phyloP scores from a whole-genome alignment of 2,113 vertebrate species.

The Dicerorhinus sumatrensis region DNA sequence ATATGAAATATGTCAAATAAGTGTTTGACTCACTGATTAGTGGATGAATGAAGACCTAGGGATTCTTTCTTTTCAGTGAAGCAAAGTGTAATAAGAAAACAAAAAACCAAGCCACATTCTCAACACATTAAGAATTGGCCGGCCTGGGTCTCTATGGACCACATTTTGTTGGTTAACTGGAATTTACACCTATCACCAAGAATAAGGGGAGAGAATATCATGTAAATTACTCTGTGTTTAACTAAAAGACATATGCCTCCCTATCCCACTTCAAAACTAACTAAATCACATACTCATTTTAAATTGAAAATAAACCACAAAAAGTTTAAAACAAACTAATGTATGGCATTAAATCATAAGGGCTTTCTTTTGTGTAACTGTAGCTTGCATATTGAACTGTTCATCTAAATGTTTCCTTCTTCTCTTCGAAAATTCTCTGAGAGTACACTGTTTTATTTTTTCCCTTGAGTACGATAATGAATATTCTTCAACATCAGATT shows the following conservation, averaged over 20 bases:
- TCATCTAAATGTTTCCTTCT: slow-evolving; percentile 21
- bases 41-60: background rate
- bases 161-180: background rate
- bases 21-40: background rate
- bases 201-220: background rate
- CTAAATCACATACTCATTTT: slow-evolving; percentile 67
- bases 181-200: slow-evolving; percentile 32
- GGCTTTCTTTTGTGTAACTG: slow-evolving; percentile 47
- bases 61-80: slow-evolving; percentile 28
- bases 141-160: background rate
- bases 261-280: slow-evolving; percentile 56
- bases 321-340: slow-evolving; percentile 67
- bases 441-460: slow-evolving; percentile 34
- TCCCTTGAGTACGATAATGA: background rate
- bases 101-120: background rate
- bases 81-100: background rate
- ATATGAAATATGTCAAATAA: background rate
- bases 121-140: background rate
- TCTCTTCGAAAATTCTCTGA: slow-evolving; percentile 60
- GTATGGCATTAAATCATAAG: slow-evolving; percentile 69
- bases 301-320: slow-evolving; percentile 68
- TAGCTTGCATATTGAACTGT: slow-evolving; percentile 60
- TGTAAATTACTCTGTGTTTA: slow-evolving; percentile 49
- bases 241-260: slow-evolving; percentile 59
- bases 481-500: slow-evolving; percentile 38